phyloP scores from a whole-genome alignment of 2,797 vertebrate species.

The Euphonia xanthogaster region DNA sequence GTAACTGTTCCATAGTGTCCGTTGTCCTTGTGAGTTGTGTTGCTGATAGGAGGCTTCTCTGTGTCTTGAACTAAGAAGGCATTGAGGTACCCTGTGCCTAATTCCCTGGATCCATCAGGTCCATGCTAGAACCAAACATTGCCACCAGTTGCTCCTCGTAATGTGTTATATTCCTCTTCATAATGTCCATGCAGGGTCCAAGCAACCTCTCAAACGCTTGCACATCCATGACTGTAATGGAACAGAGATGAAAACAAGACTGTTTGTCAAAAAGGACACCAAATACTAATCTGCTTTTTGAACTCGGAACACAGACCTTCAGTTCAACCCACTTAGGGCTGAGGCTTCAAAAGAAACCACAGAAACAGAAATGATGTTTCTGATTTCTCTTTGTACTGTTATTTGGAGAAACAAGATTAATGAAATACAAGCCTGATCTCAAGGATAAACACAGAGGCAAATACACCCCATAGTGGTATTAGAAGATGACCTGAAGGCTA shows the following conservation, averaged over 20 bases:
- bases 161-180: constrained; percentile 98
- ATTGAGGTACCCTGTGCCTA: constrained; percentile 75
- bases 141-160: constrained; percentile 98
- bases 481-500: not conserved
- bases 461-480: not conserved
- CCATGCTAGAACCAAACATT: constrained; percentile 98
- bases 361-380: not conserved
- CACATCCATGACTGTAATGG: constrained; percentile 91
- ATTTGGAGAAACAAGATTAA: not conserved
- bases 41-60: constrained; percentile 77
- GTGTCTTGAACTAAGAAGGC: constrained; percentile 78
- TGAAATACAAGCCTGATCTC: not conserved
- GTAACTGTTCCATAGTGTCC: constrained; percentile 71
- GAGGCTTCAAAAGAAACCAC: not conserved
- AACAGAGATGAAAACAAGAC: constrained; percentile 3
- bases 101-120: constrained; percentile 88
- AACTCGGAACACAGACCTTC: not conserved
- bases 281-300: not conserved
- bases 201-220: constrained; percentile 98
- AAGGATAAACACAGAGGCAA: not conserved
- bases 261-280: not conserved
- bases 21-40: constrained; percentile 74
- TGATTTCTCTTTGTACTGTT: not conserved
- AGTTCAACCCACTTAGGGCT: not conserved
- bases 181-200: constrained; percentile 99